These are phyloP conservation scores for Archilochus colubris DNA, from an alignment of 2,113 vertebrate species.

Conservation along the genomic window DNA sequence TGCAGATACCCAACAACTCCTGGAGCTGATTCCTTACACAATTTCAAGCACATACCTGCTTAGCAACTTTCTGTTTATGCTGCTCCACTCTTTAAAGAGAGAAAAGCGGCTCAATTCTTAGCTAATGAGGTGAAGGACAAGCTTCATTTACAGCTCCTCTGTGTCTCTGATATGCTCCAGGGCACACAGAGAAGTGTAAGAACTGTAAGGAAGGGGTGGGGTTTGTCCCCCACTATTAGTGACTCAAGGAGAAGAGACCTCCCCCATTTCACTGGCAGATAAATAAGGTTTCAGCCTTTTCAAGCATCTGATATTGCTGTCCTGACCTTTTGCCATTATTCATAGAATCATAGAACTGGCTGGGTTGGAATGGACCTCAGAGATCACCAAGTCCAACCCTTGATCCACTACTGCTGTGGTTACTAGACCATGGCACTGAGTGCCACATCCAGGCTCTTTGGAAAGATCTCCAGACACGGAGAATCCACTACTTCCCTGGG, in stretches of 20 bases:
- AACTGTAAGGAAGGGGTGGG: neutral
- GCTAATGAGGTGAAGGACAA: neutral
- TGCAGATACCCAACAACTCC: neutral
- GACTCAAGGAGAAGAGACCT: neutral
- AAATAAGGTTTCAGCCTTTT: neutral
- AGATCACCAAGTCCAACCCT: too few species aligned
- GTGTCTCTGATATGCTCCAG: accelerated
- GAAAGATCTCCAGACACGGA: too few species aligned
- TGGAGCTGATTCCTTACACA: neutral
- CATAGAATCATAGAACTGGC: too few species aligned
- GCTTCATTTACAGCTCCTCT: neutral
- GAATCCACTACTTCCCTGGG: too few species aligned
- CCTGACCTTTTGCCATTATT: neutral
- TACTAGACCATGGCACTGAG: too few species aligned
- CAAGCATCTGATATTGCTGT: neutral
- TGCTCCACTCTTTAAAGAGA: neutral
- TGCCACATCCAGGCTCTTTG: too few species aligned
- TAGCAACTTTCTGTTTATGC: neutral
- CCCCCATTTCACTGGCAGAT: accelerated
- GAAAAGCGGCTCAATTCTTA: neutral
- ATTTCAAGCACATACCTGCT: neutral
- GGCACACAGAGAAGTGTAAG: neutral
- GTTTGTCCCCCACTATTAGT: neutral
- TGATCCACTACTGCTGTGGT: too few species aligned
- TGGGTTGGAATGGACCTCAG: too few species aligned